Evolutionary conservation across 2,113 vertebrate genomes (phyloP).

Genomic region (Rutilus rutilus): DNA sequence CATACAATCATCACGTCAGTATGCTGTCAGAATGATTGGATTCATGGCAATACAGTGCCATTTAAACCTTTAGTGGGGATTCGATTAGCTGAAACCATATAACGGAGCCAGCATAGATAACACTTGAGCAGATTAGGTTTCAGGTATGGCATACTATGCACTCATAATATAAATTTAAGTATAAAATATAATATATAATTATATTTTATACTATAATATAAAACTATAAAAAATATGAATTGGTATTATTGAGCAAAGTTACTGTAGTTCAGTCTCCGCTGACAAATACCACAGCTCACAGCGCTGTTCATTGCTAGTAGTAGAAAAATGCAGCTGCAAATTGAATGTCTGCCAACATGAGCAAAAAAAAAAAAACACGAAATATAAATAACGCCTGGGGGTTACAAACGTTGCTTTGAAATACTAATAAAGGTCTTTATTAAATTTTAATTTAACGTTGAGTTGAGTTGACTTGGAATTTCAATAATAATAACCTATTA

Average conservation of each 20-base stretch:
- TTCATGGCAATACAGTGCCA: background rate
- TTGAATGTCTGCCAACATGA: background rate
- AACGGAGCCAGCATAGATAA: no score
- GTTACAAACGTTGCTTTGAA: slow-evolving; percentile 20
- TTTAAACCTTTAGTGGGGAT: background rate
- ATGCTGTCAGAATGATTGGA: slow-evolving; percentile 9
- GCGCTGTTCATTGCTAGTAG: background rate
- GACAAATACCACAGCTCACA: background rate
- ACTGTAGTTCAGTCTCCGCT: background rate
- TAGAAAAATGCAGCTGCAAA: background rate
- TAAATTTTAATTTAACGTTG: slow-evolving; percentile 20
- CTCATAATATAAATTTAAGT: no score
- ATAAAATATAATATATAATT: no score
- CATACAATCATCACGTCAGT: background rate
- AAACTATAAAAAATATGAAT: no score
- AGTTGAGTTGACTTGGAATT: slow-evolving; percentile 29
- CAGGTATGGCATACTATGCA: no score
- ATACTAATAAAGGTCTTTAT: slow-evolving; percentile 33
- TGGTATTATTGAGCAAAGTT: background rate
- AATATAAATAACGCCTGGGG: slow-evolving; percentile 17
- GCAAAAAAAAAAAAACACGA: background rate
- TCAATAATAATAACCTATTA: slow-evolving; percentile 48
- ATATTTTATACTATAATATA: no score
- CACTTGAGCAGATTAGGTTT: no score
- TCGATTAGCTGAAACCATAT: background rate